A percentile compares a stretch with the other conserved stretches of the same genome.
phyloP scores from a whole-genome alignment of 2,888 invertebrate species.

The Kuschelorhynchus macadamiae region DNA sequence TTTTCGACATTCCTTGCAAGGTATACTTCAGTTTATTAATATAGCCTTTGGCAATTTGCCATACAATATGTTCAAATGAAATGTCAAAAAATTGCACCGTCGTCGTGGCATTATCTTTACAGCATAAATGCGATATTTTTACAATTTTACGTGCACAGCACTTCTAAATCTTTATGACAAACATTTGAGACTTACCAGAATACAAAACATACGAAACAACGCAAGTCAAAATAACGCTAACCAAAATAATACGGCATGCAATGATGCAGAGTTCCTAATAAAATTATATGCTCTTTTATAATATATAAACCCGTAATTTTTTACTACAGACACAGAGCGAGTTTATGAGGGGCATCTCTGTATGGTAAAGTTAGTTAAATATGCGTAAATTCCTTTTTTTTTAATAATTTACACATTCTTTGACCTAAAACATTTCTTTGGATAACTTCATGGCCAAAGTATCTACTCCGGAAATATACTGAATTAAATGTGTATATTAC shows the following conservation, averaged over 20 bases:
- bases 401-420: too few relatives aligned
- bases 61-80: slow-evolving; percentile 32
- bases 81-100: slow-evolving; percentile 3
- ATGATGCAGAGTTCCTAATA: not conserved
- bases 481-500: too few relatives aligned
- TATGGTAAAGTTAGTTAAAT: too few relatives aligned
- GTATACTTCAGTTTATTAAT: slow-evolving; percentile 33
- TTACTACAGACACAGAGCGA: too few relatives aligned
- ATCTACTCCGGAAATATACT: too few relatives aligned
- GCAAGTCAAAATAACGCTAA: slow-evolving; percentile 11
- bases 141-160: slow-evolving; percentile 30
- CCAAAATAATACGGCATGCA: not conserved
- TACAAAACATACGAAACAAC: slow-evolving; percentile 12
- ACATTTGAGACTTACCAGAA: slow-evolving; percentile 33
- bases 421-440: too few relatives aligned
- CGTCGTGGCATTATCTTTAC: slow-evolving; percentile 1
- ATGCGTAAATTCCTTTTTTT: too few relatives aligned
- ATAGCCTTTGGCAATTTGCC: slow-evolving; percentile 45
- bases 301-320: too few relatives aligned
- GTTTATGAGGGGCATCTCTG: too few relatives aligned
- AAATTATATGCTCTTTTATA: too few relatives aligned
- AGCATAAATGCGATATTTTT: slow-evolving; percentile 18
- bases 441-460: too few relatives aligned
- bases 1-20: slow-evolving; percentile 26
- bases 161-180: slow-evolving; percentile 32